Base-by-base conservation (phyloP, 2,888 invertebrate genomes). In the Drosophila mimetica region DNA sequence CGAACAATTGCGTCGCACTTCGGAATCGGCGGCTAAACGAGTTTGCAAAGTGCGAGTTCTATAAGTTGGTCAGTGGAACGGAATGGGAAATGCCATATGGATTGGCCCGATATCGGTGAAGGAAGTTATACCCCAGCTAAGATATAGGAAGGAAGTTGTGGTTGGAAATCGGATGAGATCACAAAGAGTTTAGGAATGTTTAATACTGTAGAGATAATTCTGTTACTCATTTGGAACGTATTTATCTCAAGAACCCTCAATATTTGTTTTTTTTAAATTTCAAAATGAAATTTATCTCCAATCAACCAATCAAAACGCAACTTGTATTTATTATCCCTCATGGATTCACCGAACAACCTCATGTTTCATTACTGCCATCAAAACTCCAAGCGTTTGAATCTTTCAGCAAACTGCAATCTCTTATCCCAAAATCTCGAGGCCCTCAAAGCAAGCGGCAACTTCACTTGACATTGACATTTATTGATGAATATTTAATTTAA, bases 61-160 rank as follows among this genome's bases (percentile, higher is more conserved):
- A 47, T 74, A 85, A 82, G 67, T 83, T 83, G 86, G 86, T 77
- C 79, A 80, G 71, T 83, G 67, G 65, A 61, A 63, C 80, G 74
- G 59, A 53, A 58, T 71, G 71, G 63, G 50, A 51, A 73, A 52
- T 71, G 66, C 22, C 42, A 36, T 28, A 34, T 42, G 20, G 16
- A 67, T 41, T 44, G 37, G 47, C 25, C 61, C 28, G 50, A 51
- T 48, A 69, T 42, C 18, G 72, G 6, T 36, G 42, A 48, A 70
- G 69, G 64, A 61, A 52, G 63, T 34, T 41, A 39, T 65, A 25
- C 44, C 53, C 16, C 14, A 42, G 32, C 30, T 11, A 34, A n/a
- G 20, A 18, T 25, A 36, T 42, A 28, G 32, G 42, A 47, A 63
- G 30, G 64, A 63, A 61, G 39, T 61, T 25, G 39, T 8, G 25